These are phyloP conservation scores for Parnassius smintheus DNA, from an alignment of 2,888 invertebrate species.

Conservation along the genomic window DNA sequence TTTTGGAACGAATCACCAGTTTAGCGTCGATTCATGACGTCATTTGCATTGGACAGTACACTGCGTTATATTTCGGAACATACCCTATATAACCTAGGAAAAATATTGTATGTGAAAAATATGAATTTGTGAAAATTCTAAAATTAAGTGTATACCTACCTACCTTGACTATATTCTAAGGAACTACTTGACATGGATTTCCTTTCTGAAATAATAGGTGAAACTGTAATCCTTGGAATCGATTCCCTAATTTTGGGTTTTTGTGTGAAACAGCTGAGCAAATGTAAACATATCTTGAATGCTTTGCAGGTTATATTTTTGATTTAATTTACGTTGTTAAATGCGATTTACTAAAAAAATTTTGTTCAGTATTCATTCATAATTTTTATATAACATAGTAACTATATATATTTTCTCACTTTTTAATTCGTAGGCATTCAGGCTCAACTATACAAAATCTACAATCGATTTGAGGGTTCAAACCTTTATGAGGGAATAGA, in stretches of 20 bases:
- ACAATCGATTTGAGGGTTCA: too few relatives aligned
- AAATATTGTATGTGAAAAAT: neutral
- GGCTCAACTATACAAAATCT: too few relatives aligned
- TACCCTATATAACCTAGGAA: too few relatives aligned
- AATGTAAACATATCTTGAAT: conserved; percentile 86
- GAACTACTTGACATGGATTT: conserved; percentile 83
- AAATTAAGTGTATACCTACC: conserved; percentile 2
- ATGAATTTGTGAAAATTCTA: conserved; percentile 5
- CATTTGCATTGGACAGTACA: too few relatives aligned
- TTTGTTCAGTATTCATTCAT: too few relatives aligned
- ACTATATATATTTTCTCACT: too few relatives aligned
- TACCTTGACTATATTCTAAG: neutral
- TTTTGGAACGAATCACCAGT: too few relatives aligned
- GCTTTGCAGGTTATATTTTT: conserved; percentile 83
- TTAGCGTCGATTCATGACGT: too few relatives aligned
- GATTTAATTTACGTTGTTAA: conserved; percentile 2
- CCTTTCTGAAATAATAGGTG: conserved; percentile 82
- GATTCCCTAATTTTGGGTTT: conserved; percentile 88
- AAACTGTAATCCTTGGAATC: conserved; percentile 87
- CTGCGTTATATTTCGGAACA: too few relatives aligned
- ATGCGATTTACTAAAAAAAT: neutral
- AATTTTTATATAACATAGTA: too few relatives aligned
- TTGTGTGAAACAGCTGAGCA: conserved; percentile 87
- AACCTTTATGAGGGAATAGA: too few relatives aligned
- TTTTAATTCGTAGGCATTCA: too few relatives aligned